A percentile compares a stretch with the other conserved stretches of the same genome.
These are phyloP conservation scores for Myripristis jacobus DNA, from an alignment of 2,797 vertebrate species.

Conservation along the genomic window DNA sequence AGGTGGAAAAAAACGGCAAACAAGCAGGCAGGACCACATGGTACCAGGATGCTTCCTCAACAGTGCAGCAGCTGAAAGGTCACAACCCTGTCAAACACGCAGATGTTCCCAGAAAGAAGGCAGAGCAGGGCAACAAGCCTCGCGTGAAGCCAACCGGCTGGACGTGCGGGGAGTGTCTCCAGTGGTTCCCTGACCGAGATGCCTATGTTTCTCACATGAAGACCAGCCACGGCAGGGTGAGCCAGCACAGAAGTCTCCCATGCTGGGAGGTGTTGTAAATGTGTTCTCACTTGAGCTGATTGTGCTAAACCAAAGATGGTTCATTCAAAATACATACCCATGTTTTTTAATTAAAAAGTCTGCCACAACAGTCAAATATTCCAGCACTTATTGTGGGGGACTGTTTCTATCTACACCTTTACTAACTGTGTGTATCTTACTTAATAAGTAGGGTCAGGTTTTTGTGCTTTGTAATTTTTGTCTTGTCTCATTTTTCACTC, in stretches of 20 bases:
- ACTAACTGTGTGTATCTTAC: no score
- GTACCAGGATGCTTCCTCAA: constrained; percentile 59
- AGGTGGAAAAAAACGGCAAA: constrained; percentile 80
- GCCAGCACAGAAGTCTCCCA: background rate
- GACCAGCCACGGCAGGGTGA: constrained; percentile 91
- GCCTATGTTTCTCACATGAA: constrained; percentile 93
- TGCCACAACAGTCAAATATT: no score
- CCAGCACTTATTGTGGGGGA: no score
- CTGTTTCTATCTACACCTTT: no score
- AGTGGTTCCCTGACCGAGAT: constrained; percentile 91
- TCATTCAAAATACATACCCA: no score
- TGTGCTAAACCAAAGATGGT: background rate
- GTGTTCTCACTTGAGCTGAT: background rate
- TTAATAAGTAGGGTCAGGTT: no score
- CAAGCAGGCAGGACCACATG: constrained; percentile 66
- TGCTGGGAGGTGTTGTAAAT: background rate
- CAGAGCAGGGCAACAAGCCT: constrained; percentile 76
- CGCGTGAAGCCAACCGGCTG: constrained; percentile 86
- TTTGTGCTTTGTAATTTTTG: no score
- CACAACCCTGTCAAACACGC: constrained; percentile 54
- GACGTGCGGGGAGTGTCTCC: constrained; percentile 93
- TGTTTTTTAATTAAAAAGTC: no score
- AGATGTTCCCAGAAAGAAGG: constrained; percentile 64
- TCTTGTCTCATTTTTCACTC: no score
- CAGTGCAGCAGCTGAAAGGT: constrained; percentile 72